Conservation (phyloP, 2,113 vertebrate genomes). For the Tupaia chinensis region DNA sequence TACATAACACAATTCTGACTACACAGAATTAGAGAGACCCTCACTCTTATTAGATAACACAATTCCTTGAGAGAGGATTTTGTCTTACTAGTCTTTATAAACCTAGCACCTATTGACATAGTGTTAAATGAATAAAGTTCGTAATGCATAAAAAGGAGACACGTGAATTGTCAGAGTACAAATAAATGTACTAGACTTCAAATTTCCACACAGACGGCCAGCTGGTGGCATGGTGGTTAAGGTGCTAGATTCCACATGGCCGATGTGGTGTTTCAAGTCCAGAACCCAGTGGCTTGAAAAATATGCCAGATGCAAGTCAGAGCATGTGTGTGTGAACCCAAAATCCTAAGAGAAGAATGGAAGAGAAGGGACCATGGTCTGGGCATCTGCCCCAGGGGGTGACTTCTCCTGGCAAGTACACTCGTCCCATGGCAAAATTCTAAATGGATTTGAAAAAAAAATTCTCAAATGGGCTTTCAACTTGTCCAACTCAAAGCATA, state of each 20-base stretch:
- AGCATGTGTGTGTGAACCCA: no score
- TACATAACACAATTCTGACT: constrained; percentile 24
- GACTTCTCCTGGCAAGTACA: no score
- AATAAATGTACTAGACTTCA: neutral
- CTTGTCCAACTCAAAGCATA: constrained; percentile 21
- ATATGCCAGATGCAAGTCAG: no score
- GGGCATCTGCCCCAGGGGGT: no score
- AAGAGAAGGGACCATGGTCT: no score
- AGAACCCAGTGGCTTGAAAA: no score
- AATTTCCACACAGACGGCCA: constrained; percentile 23
- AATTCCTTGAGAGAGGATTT: neutral
- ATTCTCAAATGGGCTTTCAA: constrained; percentile 44
- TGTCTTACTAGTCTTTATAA: constrained; percentile 32
- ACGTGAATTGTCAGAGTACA: neutral
- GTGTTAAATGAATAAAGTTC: constrained; percentile 22
- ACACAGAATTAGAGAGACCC: neutral
- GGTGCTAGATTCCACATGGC: no score
- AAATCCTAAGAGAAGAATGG: no score
- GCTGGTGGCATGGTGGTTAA: no score
- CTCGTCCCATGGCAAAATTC: no score
- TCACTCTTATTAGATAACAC: constrained; percentile 26
- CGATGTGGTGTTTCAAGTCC: no score
- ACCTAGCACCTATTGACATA: neutral
- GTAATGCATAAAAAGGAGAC: constrained; percentile 31
- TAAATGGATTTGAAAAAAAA: constrained; percentile 7